A percentile compares a stretch with the other conserved stretches of the same genome.
These are phyloP conservation scores for Drosophila nr. perissopoda DNA, from an alignment of 2,888 invertebrate genomes.

Conservation along the genomic window DNA sequence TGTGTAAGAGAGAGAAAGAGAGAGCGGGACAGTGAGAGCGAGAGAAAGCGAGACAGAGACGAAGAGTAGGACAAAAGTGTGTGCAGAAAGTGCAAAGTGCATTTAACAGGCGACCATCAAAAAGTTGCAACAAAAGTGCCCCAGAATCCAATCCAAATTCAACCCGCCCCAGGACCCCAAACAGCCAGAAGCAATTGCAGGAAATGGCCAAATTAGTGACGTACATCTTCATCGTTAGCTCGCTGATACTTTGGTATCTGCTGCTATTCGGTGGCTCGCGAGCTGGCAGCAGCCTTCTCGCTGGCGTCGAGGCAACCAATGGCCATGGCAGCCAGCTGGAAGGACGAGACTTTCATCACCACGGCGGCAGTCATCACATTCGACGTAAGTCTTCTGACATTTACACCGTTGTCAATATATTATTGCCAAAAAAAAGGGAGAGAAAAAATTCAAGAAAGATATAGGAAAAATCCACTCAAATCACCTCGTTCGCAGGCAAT, in stretches of 20 bases:
- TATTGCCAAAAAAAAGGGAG: background rate
- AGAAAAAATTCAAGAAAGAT: background rate
- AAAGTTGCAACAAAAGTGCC: conserved; percentile 18
- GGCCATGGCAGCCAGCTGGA: conserved; percentile 81
- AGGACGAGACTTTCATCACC: conserved; percentile 82
- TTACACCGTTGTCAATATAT: background rate
- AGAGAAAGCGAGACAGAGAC: background rate
- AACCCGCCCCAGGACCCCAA: background rate
- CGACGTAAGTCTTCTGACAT: conserved; percentile 69
- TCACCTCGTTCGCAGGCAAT: conserved; percentile 68
- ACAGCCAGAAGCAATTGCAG: conserved; percentile 11
- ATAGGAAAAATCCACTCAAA: background rate
- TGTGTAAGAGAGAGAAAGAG: background rate
- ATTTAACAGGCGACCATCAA: conserved; percentile 37
- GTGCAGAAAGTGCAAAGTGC: conserved; percentile 61
- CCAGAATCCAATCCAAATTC: background rate
- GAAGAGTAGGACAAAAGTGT: conserved; percentile 16
- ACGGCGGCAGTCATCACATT: conserved; percentile 82
- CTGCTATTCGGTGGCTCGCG: conserved; percentile 70
- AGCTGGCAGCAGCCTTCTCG: conserved; percentile 38
- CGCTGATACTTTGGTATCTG: conserved; percentile 80
- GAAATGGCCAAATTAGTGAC: conserved; percentile 82
- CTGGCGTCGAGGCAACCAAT: conserved; percentile 75
- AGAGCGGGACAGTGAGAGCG: conserved; percentile 1
- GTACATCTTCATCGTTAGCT: conserved; percentile 76